Evolutionary conservation across 2,797 vertebrate species (phyloP).

Genomic region (Taeniopygia guttata): DNA sequence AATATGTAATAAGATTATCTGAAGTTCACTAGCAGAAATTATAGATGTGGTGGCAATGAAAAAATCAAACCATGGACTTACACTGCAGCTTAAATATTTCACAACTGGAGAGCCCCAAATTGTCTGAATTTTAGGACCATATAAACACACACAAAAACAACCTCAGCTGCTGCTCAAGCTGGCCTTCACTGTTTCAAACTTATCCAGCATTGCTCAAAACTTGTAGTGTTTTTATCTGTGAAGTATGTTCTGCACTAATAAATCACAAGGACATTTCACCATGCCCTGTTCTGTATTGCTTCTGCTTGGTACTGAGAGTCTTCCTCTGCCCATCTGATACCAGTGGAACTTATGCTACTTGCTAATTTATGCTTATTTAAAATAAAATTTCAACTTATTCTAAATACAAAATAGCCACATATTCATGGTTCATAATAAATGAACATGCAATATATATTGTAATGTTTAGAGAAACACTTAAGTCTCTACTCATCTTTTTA

Average conservation of each 20-base stretch:
- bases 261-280: not conserved
- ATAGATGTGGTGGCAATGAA: not conserved
- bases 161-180: not conserved
- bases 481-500: not conserved
- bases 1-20: not conserved
- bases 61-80: not conserved
- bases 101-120: not conserved
- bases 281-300: not conserved
- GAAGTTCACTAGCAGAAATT: not conserved
- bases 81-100: not conserved
- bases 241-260: not conserved
- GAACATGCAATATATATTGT: not conserved
- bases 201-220: not conserved
- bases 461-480: not conserved
- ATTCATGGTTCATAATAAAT: not conserved
- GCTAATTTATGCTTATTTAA: not conserved
- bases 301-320: not conserved
- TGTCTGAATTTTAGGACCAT: conserved; percentile 6
- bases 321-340: not conserved
- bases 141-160: not conserved
- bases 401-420: not conserved
- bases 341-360: not conserved
- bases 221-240: not conserved
- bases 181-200: not conserved
- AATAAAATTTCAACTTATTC: not conserved